Percentiles rank a stretch among this genome's conserved stretches.
phyloP scores from a whole-genome alignment of 2,888 invertebrate genomes.

The Matsumyia berberina region DNA sequence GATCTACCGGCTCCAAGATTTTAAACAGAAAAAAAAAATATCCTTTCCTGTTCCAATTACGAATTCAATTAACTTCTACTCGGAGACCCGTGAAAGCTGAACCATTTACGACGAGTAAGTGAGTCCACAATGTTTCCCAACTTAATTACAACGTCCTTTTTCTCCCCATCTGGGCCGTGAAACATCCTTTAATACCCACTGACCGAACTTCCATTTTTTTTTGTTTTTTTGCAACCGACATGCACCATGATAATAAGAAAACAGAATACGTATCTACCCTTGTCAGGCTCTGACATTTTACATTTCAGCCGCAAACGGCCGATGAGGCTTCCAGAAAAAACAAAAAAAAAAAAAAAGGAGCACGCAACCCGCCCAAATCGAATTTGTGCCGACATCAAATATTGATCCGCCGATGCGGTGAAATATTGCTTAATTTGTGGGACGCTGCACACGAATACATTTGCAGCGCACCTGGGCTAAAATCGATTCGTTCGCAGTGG shows the following conservation, averaged over 20 bases:
- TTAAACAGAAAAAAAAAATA: too few relatives aligned
- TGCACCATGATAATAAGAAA: not conserved
- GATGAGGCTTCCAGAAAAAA: not conserved
- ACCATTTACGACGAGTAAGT: not conserved
- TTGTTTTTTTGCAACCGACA: not conserved
- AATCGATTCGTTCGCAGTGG: not conserved
- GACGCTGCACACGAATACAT: not conserved
- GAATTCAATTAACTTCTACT: not conserved
- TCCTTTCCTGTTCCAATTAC: not conserved
- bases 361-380: not conserved
- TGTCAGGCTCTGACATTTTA: slow-evolving; percentile 2
- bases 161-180: not conserved
- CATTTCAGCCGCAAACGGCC: not conserved
- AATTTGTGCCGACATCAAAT: slow-evolving; percentile 5
- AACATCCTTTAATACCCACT: slow-evolving; percentile 2
- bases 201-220: slow-evolving; percentile 1
- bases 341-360: not conserved
- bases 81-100: not conserved
- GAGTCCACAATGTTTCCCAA: not conserved
- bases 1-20: too few relatives aligned
- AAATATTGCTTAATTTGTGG: slow-evolving; percentile 13
- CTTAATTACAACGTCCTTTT: slow-evolving; percentile 1
- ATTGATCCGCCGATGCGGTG: not conserved
- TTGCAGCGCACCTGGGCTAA: not conserved
- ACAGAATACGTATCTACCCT: not conserved